phyloP scores from a whole-genome alignment of 64 coral and sea anemone species.

The Orbicella faveolata region DNA sequence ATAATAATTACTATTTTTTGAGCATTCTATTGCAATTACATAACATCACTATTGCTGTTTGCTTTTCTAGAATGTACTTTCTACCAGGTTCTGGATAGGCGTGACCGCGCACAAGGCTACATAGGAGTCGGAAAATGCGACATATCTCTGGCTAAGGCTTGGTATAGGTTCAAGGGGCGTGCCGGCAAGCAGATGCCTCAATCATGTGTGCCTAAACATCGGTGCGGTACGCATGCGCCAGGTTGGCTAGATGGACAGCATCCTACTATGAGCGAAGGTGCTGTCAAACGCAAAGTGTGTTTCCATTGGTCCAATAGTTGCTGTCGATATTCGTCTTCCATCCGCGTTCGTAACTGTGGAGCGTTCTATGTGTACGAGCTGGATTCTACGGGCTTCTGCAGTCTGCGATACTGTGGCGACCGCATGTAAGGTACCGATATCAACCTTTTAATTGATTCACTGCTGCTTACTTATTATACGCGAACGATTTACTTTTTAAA shows the following conservation, averaged over 20 bases:
- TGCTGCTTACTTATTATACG: too few relatives aligned
- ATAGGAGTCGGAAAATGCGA: not conserved
- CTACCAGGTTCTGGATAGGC: not conserved
- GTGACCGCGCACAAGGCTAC: not conserved
- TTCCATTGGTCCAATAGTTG: not conserved
- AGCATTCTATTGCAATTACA: too few relatives aligned
- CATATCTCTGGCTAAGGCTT: not conserved
- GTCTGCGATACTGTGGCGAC: conserved; percentile 23
- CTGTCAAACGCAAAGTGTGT: not conserved
- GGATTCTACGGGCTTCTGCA: not conserved
- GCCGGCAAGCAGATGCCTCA: not conserved
- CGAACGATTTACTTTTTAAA: too few relatives aligned
- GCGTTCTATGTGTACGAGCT: conserved; percentile 27
- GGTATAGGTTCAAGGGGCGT: not conserved
- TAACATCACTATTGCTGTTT: too few relatives aligned
- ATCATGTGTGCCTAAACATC: not conserved
- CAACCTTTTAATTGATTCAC: too few relatives aligned
- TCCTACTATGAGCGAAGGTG: not conserved
- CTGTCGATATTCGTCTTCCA: not conserved
- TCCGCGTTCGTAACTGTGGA: conserved; percentile 24
- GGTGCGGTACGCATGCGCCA: not conserved
- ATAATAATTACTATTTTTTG: too few relatives aligned
- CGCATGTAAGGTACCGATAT: not conserved
- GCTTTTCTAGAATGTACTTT: not conserved
- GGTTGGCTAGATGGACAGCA: not conserved